A percentile compares a stretch with the other conserved stretches of the same genome.
phyloP scores from a whole-genome alignment of 1,140 invertebrate genomes.

The Bombus balteatus region DNA sequence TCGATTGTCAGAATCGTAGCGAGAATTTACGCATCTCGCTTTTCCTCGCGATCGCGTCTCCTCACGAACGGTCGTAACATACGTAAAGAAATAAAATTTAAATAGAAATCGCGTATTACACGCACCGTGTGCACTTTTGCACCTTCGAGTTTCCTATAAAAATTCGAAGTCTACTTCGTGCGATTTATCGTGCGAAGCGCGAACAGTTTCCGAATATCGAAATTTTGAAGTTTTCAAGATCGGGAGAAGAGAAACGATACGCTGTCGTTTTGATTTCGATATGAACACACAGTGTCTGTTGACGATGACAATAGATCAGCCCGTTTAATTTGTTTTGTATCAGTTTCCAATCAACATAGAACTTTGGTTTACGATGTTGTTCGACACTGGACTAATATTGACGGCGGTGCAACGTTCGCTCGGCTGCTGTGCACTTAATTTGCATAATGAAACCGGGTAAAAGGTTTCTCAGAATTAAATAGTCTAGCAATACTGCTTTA shows the following conservation, averaged over 20 bases:
- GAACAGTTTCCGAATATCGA: too few relatives aligned
- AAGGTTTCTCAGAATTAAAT: not conserved
- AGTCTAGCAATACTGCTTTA: too few relatives aligned
- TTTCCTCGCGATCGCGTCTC: too few relatives aligned
- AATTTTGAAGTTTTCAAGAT: not conserved
- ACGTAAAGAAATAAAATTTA: too few relatives aligned
- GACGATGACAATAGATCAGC: not conserved
- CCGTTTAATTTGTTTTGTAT: conserved; percentile 5
- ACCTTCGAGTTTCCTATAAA: too few relatives aligned
- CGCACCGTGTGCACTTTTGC: too few relatives aligned
- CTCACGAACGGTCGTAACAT: too few relatives aligned
- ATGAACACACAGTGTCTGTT: not conserved
- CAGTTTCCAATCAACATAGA: not conserved
- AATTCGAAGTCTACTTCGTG: too few relatives aligned
- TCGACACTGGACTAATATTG: conserved; percentile 8
- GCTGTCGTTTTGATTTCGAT: not conserved
- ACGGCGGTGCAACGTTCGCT: not conserved
- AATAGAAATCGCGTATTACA: too few relatives aligned
- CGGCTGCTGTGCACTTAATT: not conserved
- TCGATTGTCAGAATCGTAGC: too few relatives aligned
- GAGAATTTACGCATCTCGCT: too few relatives aligned
- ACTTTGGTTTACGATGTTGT: conserved; percentile 13
- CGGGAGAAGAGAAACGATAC: not conserved
- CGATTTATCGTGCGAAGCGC: too few relatives aligned
- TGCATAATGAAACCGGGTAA: not conserved